Evolutionary conservation across 2,888 invertebrate genomes (phyloP).

Genomic region (Merodon equestris): DNA sequence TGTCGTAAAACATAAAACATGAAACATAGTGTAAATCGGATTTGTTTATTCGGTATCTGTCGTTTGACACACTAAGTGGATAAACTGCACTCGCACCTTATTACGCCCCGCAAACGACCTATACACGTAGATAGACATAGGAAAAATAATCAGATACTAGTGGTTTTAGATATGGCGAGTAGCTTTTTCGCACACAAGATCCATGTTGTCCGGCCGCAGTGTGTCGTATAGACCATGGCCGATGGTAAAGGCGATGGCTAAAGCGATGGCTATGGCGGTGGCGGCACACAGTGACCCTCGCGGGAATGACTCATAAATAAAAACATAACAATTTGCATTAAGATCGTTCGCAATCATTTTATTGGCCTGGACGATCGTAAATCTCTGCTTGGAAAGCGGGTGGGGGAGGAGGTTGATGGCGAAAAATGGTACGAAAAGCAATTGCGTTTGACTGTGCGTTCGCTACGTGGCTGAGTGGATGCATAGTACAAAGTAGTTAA

Average conservation of each 20-base stretch:
- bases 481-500: conserved; percentile 42
- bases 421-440: conserved; percentile 12
- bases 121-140: too few relatives aligned
- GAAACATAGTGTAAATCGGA: conserved; percentile 62
- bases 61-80: conserved; percentile 53
- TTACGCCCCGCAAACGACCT: conserved; percentile 27
- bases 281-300: conserved; percentile 60
- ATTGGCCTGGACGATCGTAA: conserved; percentile 77
- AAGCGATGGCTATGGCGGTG: conserved; percentile 10
- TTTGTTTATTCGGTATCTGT: conserved; percentile 49
- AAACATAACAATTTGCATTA: conserved; percentile 77
- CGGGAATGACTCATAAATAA: conserved; percentile 69
- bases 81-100: conserved; percentile 65
- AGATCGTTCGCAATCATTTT: conserved; percentile 78
- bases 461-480: conserved; percentile 36
- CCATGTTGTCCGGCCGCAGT: conserved; percentile 26
- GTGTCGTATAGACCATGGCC: conserved; percentile 15
- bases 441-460: conserved; percentile 48
- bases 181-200: conserved; percentile 39
- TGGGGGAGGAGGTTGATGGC: neutral
- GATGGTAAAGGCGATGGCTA: conserved; percentile 34
- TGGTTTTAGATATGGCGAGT: neutral
- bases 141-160: neutral
- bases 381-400: conserved; percentile 71
- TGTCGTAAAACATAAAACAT: conserved; percentile 60